Conservation (phyloP, 35 echinoderm and acorn worm genomes). For the Stichopus chloronotus region DNA sequence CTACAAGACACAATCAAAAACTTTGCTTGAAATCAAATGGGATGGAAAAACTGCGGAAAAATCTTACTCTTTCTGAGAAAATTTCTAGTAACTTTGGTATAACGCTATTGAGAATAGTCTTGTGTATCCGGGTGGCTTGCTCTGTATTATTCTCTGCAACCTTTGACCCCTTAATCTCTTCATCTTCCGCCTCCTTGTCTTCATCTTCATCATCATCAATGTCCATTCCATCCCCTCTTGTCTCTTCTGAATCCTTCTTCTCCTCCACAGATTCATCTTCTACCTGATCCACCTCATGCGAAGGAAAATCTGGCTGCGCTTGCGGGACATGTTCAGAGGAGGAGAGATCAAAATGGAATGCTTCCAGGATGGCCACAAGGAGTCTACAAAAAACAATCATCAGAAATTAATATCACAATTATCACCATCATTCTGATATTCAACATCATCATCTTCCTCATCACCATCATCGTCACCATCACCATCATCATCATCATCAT, state of each 20-base stretch:
- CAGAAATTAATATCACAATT: not conserved
- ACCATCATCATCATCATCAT: too few species aligned
- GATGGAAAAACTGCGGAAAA: not conserved
- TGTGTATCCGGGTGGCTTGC: slow-evolving; percentile 86
- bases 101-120: slow-evolving; percentile 81
- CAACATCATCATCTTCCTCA: too few species aligned
- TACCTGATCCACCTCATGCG: not conserved
- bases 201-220: slow-evolving; percentile 58
- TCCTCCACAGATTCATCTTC: not conserved
- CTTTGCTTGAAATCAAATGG: too few species aligned
- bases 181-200: slow-evolving; percentile 28
- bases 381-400: slow-evolving; percentile 66
- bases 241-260: not conserved
- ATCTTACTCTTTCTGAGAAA: slow-evolving; percentile 83
- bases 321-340: slow-evolving; percentile 41
- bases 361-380: slow-evolving; percentile 85
- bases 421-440: not conserved
- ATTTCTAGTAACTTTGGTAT: slow-evolving; percentile 82
- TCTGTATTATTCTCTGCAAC: slow-evolving; percentile 43
- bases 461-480: too few species aligned
- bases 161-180: slow-evolving; percentile 46
- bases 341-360: slow-evolving; percentile 92
- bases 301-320: not conserved
- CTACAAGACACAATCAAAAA: too few species aligned
- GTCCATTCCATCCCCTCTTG: slow-evolving; percentile 1